Base-by-base conservation (phyloP, 2,888 invertebrate genomes). In the Stenodera caucasica region DNA sequence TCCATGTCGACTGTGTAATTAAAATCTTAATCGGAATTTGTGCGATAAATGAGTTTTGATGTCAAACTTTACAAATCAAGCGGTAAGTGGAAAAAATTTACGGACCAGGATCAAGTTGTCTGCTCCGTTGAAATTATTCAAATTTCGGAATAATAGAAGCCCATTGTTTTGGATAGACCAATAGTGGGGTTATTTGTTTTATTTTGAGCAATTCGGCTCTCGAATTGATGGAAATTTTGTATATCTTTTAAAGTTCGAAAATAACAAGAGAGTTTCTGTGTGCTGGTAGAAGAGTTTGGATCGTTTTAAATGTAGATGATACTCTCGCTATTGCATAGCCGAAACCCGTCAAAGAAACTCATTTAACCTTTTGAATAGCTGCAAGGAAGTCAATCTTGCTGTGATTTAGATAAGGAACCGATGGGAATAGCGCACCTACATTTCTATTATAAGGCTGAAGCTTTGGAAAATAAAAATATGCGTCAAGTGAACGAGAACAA, bases 361-460 rank as follows among this genome's bases (percentile, higher is more conserved):
- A 75, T 75, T 74, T 71, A 71, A 72, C 67, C 70, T 67, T 54
- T 66, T 72, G 74, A 74, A 74, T 73, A 65, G 75, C 67, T 70
- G 65, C 70, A 66, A 70, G 72, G 70, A 71, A 75, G 73, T 73
- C 73, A 74, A 75, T 74, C 70, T 73, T 67, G 64, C 59, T 63
- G 67, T 68, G 72, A 73, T 73, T 71, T 70, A 72, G 73, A 75
- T 75, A 74, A 74, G 75, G 66, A 72, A 72, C 73, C 72, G 70
- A 71, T 69, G 70, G 70, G 72, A 72, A 71, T 70, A 70, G 63
- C 63, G 58, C 61, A 58, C 63, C 63, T 59, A 54, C 59, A 54
- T 63, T 21, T 63, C 57, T 63, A 63, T 63, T 57, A 59, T 53
- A 55, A 40, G 49, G 53, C 37, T 49, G 35, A 29, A 51, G 53